These are phyloP conservation scores for Ceuthmochares aereus DNA, from an alignment of 2,113 vertebrate genomes.

Conservation along the genomic window DNA sequence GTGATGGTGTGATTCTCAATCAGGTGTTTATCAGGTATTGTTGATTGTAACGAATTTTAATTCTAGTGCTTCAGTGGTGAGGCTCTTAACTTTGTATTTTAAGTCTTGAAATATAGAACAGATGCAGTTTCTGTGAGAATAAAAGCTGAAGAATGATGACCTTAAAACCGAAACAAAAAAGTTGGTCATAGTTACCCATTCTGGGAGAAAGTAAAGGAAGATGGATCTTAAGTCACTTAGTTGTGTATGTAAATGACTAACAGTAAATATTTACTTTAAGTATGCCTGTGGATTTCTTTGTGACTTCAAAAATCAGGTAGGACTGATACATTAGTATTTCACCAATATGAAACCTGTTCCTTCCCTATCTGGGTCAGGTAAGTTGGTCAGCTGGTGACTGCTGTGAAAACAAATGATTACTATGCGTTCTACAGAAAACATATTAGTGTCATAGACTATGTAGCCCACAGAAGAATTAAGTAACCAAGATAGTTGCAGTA, in stretches of 20 bases:
- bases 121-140: not conserved
- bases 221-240: not conserved
- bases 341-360: not conserved
- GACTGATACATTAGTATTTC: not conserved
- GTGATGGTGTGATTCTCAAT: not conserved
- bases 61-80: not conserved
- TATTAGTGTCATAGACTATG: not conserved
- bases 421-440: not conserved
- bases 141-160: not conserved
- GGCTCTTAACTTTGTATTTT: not conserved
- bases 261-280: not conserved
- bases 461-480: not conserved
- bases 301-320: not conserved
- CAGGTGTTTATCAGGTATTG: not conserved
- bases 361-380: not conserved
- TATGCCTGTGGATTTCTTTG: accelerated
- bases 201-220: not conserved
- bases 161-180: not conserved
- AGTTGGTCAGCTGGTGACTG: not conserved
- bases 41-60: not conserved
- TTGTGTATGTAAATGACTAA: not conserved
- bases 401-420: not conserved
- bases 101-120: not conserved
- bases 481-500: not conserved
- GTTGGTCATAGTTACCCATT: not conserved